Conservation (phyloP, 2,797 vertebrate species). For the Esox lucius region DNA sequence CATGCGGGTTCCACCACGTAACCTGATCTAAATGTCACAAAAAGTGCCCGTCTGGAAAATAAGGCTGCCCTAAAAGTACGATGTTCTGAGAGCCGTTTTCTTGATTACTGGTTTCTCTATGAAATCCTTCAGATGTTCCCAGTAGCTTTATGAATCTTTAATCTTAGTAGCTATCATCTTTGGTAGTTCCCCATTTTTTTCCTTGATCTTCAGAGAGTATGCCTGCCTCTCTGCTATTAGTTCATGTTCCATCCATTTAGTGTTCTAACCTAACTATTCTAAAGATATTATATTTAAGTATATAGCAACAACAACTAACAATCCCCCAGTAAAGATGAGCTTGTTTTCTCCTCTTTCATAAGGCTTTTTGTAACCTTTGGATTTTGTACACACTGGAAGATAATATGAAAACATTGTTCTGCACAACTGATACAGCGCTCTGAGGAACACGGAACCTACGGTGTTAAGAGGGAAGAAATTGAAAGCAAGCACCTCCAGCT, state of each 20-base stretch:
- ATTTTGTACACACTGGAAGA: neutral
- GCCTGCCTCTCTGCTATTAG: no score
- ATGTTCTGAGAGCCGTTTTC: neutral
- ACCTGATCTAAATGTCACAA: neutral
- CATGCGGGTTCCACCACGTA: neutral
- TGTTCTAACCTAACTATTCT: neutral
- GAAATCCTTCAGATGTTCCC: neutral
- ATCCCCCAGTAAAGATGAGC: no score
- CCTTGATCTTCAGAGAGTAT: no score
- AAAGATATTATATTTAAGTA: neutral
- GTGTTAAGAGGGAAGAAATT: neutral
- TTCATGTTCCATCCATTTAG: neutral
- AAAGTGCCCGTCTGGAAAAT: neutral
- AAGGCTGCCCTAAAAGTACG: neutral
- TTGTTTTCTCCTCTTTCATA: neutral
- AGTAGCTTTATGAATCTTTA: neutral
- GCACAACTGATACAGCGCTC: neutral
- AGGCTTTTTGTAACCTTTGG: neutral
- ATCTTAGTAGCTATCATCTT: no score
- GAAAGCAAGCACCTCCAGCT: neutral
- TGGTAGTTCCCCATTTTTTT: no score
- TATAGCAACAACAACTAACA: neutral
- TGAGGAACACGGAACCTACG: neutral
- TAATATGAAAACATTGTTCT: neutral
- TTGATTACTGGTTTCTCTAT: neutral